Evolutionary conservation across 2,113 vertebrate genomes (phyloP).

Genomic region (Leucoraja erinaceus): DNA sequence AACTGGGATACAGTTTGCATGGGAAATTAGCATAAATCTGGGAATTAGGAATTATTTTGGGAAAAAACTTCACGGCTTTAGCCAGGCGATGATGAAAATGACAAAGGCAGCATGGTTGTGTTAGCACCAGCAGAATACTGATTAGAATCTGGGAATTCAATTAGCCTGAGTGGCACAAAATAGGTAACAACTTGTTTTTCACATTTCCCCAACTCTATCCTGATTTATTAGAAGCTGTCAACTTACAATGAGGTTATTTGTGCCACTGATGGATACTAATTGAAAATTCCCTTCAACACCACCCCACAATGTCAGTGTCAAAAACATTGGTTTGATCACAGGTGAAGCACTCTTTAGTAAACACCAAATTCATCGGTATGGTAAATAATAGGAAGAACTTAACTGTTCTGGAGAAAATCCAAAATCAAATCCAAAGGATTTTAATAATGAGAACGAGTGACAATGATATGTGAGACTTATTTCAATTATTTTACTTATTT

Average conservation of each 20-base stretch:
- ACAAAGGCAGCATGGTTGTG: not conserved
- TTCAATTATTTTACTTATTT: constrained; percentile 33
- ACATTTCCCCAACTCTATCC: not conserved
- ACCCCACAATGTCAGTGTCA: not conserved
- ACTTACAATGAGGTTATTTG: not conserved
- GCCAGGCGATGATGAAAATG: not conserved
- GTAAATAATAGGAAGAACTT: not conserved
- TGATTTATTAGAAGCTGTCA: not conserved
- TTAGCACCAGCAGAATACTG: not conserved
- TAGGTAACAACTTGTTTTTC: not conserved
- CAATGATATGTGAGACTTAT: not conserved
- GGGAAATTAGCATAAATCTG: not conserved
- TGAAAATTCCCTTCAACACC: not conserved
- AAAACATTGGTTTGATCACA: not conserved
- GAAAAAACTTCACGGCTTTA: not conserved
- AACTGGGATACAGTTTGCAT: not conserved
- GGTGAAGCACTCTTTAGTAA: too few species aligned
- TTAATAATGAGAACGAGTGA: not conserved
- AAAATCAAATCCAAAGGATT: not conserved
- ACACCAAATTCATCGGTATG: too few species aligned
- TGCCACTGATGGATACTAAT: not conserved
- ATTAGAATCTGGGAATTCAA: not conserved
- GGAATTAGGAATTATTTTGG: not conserved
- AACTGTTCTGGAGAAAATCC: not conserved
- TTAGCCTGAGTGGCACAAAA: not conserved